phyloP scores from a whole-genome alignment of 2,113 vertebrate genomes.

The Microcebus murinus region DNA sequence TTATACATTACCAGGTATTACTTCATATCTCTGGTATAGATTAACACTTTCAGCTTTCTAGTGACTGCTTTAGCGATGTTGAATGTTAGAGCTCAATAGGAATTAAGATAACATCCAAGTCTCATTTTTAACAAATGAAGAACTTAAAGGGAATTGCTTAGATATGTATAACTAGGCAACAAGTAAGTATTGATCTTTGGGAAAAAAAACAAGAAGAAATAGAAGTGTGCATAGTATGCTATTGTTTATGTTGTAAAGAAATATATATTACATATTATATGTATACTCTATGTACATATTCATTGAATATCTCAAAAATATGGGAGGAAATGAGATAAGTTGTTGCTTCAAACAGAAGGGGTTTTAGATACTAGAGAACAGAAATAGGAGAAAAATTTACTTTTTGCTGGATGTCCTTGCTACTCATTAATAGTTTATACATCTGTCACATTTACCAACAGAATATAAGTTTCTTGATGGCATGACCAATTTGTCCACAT shows the following conservation, averaged over 20 bases:
- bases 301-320: background rate
- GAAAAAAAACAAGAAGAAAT: background rate
- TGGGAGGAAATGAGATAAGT: background rate
- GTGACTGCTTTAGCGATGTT: background rate
- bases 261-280: background rate
- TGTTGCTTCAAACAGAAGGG: background rate
- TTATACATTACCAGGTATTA: background rate
- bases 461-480: background rate
- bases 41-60: background rate
- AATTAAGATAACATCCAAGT: background rate
- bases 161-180: background rate
- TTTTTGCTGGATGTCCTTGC: background rate
- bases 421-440: background rate
- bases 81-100: background rate
- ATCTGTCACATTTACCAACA: background rate
- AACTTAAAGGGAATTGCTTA: background rate
- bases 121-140: background rate
- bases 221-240: background rate
- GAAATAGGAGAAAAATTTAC: background rate
- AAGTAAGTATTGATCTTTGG: slow-evolving; percentile 16
- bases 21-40: background rate
- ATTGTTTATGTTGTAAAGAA: background rate
- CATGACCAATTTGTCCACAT: background rate
- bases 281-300: background rate
- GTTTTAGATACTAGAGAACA: slow-evolving; percentile 23